These are phyloP conservation scores for Gobio occitaniae DNA, from an alignment of 2,797 vertebrate genomes.

Conservation along the genomic window DNA sequence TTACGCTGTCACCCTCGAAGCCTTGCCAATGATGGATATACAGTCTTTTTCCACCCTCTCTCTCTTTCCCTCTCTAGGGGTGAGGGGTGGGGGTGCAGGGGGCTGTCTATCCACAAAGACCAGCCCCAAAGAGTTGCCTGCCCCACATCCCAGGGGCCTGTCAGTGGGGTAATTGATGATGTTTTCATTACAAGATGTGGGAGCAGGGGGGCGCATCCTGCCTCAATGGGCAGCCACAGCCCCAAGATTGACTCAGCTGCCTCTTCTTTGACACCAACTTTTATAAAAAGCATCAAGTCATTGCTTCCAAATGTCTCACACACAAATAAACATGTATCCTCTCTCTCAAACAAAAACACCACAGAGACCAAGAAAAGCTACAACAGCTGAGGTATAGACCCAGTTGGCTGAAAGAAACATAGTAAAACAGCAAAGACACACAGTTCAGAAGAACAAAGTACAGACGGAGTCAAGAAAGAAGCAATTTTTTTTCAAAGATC, in stretches of 20 bases:
- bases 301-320: conserved; percentile 77
- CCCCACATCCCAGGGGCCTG: conserved; percentile 83
- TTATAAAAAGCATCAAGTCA: conserved; percentile 81
- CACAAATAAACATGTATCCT: conserved; percentile 43
- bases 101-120: conserved; percentile 81
- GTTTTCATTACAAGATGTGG: conserved; percentile 93
- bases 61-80: conserved; percentile 54
- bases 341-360: conserved; percentile 37
- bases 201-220: conserved; percentile 75
- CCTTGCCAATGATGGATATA: conserved; percentile 76
- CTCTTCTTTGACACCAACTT: conserved; percentile 80
- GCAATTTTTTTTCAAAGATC: neutral
- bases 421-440: conserved; percentile 35
- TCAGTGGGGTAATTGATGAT: conserved; percentile 91
- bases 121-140: conserved; percentile 84
- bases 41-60: conserved; percentile 63
- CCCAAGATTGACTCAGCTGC: conserved; percentile 86
- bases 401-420: conserved; percentile 26
- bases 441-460: conserved; percentile 1
- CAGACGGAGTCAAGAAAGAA: neutral
- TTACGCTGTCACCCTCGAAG: conserved; percentile 69
- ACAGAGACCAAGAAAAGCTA: conserved; percentile 27
- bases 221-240: conserved; percentile 72
- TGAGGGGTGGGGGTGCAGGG: conserved; percentile 53
- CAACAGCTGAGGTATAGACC: conserved; percentile 35